phyloP scores from a whole-genome alignment of 2,888 invertebrate species.

The Laspeyria flexula region DNA sequence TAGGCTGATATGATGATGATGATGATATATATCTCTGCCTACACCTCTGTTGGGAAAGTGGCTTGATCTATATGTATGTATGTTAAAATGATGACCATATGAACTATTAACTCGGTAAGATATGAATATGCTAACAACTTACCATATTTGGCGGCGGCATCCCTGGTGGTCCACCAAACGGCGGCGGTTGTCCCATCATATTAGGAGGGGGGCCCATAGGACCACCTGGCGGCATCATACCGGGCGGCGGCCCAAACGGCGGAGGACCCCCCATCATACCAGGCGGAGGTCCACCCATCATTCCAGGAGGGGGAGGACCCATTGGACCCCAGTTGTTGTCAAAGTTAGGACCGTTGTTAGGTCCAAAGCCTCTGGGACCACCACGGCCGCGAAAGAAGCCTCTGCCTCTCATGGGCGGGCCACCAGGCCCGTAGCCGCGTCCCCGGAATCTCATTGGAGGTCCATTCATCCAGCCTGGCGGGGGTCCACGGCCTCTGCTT shows the following conservation, averaged over 20 bases:
- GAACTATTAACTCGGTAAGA: too few relatives aligned
- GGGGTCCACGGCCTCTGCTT: conserved; percentile 67
- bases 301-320: conserved; percentile 86
- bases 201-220: conserved; percentile 86
- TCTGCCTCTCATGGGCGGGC: conserved; percentile 84
- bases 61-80: too few relatives aligned
- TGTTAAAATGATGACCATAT: too few relatives aligned
- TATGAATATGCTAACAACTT: conserved; percentile 51
- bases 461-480: conserved; percentile 80
- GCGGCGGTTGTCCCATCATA: conserved; percentile 85
- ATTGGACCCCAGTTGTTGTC: conserved; percentile 90
- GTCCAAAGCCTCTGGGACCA: conserved; percentile 76
- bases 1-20: too few relatives aligned
- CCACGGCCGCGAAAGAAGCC: conserved; percentile 84
- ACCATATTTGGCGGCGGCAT: conserved; percentile 87
- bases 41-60: too few relatives aligned
- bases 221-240: conserved; percentile 86
- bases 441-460: conserved; percentile 89
- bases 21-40: too few relatives aligned
- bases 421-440: conserved; percentile 88
- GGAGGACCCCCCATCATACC: conserved; percentile 82
- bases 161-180: conserved; percentile 81
- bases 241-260: conserved; percentile 80
- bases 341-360: conserved; percentile 80
- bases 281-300: conserved; percentile 83